Conservation (phyloP, 2,113 vertebrate genomes). For the Hymenochirus boettgeri region DNA sequence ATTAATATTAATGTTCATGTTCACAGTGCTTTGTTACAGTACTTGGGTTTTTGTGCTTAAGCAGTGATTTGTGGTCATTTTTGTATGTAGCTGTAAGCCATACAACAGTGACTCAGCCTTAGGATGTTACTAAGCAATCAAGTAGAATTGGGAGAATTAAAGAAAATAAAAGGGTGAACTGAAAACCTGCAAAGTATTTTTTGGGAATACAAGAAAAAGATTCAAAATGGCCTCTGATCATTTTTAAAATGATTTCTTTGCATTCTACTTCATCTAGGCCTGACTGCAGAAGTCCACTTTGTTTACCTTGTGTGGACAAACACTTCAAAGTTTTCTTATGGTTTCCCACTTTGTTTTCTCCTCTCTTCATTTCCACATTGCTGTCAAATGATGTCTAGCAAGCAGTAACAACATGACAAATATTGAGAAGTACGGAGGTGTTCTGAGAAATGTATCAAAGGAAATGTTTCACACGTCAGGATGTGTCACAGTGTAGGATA, state of each 20-base stretch:
- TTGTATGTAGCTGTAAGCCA: too few relatives aligned
- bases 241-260: not conserved
- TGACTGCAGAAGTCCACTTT: not conserved
- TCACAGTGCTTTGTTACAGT: too few relatives aligned
- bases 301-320: slow-evolving; percentile 1
- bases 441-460: slow-evolving; percentile 38
- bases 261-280: slow-evolving; percentile 5
- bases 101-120: too few relatives aligned
- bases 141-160: too few relatives aligned
- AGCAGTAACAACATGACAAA: slow-evolving; percentile 27
- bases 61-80: too few relatives aligned
- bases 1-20: too few relatives aligned
- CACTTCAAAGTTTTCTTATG: not conserved
- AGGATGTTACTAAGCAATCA: too few relatives aligned
- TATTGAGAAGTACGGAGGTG: slow-evolving; percentile 36
- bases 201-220: too few relatives aligned
- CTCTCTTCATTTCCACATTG: slow-evolving; percentile 17
- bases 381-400: slow-evolving; percentile 34
- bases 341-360: not conserved
- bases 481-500: slow-evolving; percentile 29
- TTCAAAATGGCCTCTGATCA: too few relatives aligned
- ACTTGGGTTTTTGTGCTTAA: too few relatives aligned
- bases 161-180: too few relatives aligned
- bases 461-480: slow-evolving; percentile 33
- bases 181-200: too few relatives aligned